Evolutionary conservation across 2,888 invertebrate genomes (phyloP), one percentile per base, ranked within the genome.

Genomic region (Brassicogethes aeneus): DNA sequence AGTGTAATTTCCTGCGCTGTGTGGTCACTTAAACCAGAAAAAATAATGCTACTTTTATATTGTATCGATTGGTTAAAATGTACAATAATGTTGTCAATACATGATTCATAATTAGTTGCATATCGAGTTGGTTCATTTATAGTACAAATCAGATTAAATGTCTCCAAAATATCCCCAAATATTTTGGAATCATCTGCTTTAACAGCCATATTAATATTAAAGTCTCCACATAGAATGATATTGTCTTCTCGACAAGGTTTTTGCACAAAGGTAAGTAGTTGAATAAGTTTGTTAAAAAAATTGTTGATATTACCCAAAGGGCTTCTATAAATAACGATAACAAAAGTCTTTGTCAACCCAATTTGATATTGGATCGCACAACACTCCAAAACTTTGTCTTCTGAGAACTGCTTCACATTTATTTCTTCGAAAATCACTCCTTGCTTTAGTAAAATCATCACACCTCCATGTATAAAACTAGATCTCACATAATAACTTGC

Each of bases 331-430:
- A 5, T 23, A 23, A 23, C 23, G 10, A 23, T 23, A 23, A 23
- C 10, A 23, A 5, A 23, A 7, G 5, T 23, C 23, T 23, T 23
- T 23, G 5, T 23, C n/a, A n/a, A n/a, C n/a, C n/a, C n/a, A n/a
- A n/a, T n/a, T n/a, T n/a, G n/a, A 29, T n/a, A 29, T 29, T 29
- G 7, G 29, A 29, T 29, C n/a, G 29, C 29, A 29, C 29, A 29
- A n/a, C 29, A 29, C n/a, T 29, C 29, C 7, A 29, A 8, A 29
- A 8, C n/a, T 29, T 7, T 29, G 7, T 29, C 29, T 7, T 29
- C 29, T n/a, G 29, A 29, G n/a, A 29, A 29, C 7, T 8, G 7
- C 7, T 29, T n/a, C 7, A 7, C 7, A n/a, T 29, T 29, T 8
- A 29, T 29, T 29, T 29, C 29, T 8, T n/a, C 7, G n/a, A n/a